Evolutionary conservation across 2,888 invertebrate genomes (phyloP), one percentile per base, ranked within the genome.

Genomic region (Parnassius apollo): DNA sequence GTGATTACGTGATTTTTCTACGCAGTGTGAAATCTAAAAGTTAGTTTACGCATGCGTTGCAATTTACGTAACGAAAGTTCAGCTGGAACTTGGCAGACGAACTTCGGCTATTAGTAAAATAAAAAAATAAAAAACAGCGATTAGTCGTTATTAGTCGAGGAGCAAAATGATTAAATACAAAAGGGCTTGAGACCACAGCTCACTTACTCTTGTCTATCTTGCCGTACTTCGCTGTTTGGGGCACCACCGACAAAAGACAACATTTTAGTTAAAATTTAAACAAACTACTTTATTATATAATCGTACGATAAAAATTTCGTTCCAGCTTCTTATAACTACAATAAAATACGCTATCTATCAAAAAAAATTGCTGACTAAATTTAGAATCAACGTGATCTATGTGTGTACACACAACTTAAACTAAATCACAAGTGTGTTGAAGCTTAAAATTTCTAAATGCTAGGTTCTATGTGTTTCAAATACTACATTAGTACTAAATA

Each of bases 241-340:
- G 87, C 91, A 89, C 91, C 91, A 91, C 91, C 91, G 91, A 91
- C 91, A 91, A 91, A 90, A 91, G 88, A 91, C 80, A 91, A 91
- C 78, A 86, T 71, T 88, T 85, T 82, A 83, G 77, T 90, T 88
- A 90, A 83, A 71, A 71, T 66, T 69, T 69, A 69, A 68, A 67
- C 44, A 65, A 53, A 57, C 56, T 56, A 52, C 45, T 51, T 8
- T 4, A 35, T 25, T 42, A 46, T 2, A 55, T 45, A 52, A 42
- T 46, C 46, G 46, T 18, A 57, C 55, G 55, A 61, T 53, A 52
- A 54, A 44, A 49, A 58, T 55, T 52, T 13, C 61, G 65, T 68
- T 71, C 69, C 69, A 68, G 68, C 65, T 54, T 57, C 18, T 44
- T 54, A 42, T 7, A 49, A 45, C 59, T 59, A 50, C 60, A 44